Conservation (phyloP, 2,113 vertebrate genomes). For the Pygoscelis antarcticus region DNA sequence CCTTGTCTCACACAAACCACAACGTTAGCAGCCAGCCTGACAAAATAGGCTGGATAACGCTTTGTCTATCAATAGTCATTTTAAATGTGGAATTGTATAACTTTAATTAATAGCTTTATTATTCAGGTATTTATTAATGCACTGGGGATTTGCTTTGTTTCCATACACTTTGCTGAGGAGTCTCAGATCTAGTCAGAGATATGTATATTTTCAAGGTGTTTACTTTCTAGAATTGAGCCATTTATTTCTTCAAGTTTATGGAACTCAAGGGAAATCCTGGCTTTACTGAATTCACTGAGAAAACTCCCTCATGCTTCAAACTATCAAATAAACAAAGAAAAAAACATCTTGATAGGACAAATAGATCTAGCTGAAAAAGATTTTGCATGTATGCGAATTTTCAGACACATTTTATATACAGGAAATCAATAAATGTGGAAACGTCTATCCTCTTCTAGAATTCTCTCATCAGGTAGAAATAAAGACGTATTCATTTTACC, state of each 20-base stretch:
- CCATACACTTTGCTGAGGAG: neutral
- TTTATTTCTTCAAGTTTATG: neutral
- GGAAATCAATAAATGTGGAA: neutral
- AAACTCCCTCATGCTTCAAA: neutral
- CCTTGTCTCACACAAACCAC: neutral
- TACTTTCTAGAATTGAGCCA: neutral
- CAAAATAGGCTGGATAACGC: neutral
- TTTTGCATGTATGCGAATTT: neutral
- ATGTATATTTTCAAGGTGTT: neutral
- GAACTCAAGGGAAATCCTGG: neutral
- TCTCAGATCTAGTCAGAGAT: neutral
- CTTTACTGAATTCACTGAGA: neutral
- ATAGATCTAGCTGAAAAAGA: neutral
- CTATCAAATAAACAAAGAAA: neutral
- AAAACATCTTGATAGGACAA: neutral
- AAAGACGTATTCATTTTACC: neutral
- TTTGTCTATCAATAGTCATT: neutral
- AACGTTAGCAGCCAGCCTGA: neutral
- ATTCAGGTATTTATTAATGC: neutral
- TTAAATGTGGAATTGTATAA: neutral
- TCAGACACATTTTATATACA: neutral
- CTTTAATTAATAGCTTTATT: neutral
- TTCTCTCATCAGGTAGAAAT: neutral
- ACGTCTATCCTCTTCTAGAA: neutral
- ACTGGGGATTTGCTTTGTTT: neutral